Percentiles rank a stretch among this genome's conserved stretches.
Conservation (phyloP, 2,113 vertebrate genomes). For the Entosphenus tridentatus region DNA sequence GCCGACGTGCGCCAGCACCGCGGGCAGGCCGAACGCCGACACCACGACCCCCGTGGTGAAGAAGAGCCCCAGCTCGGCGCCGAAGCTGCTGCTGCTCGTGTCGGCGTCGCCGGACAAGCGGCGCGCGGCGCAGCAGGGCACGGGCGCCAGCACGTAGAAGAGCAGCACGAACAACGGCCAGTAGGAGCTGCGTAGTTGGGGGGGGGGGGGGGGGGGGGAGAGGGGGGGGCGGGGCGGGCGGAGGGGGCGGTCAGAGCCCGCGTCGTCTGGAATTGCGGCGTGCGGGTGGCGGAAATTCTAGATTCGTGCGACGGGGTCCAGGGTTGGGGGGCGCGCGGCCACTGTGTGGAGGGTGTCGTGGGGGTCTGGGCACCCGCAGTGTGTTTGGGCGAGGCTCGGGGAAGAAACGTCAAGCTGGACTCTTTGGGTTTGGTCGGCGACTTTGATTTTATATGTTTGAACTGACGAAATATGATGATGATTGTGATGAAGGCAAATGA, state of each 20-base stretch:
- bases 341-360: too few relatives aligned
- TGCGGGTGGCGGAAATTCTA: too few relatives aligned
- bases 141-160: slow-evolving; percentile 58
- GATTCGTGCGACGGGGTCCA: too few relatives aligned
- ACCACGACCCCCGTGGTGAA: slow-evolving; percentile 83
- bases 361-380: too few relatives aligned
- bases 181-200: slow-evolving; percentile 37
- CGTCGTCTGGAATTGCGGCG: too few relatives aligned
- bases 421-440: too few relatives aligned
- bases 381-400: too few relatives aligned
- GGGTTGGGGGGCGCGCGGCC: too few relatives aligned
- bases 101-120: slow-evolving; percentile 34
- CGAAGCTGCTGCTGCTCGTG: slow-evolving; percentile 53
- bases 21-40: slow-evolving; percentile 59
- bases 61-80: slow-evolving; percentile 66
- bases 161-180: slow-evolving; percentile 82
- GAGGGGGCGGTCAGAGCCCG: background rate
- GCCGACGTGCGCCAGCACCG: slow-evolving; percentile 41
- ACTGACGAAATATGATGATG: too few relatives aligned
- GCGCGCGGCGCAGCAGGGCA: slow-evolving; percentile 61
- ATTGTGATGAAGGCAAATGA: too few relatives aligned
- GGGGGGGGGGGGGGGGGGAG: background rate
- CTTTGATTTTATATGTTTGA: too few relatives aligned
- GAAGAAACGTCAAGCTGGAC: too few relatives aligned
- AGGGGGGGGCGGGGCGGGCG: background rate